A percentile compares a stretch with the other conserved stretches of the same genome.
Evolutionary conservation across 2,888 invertebrate genomes (phyloP).

Genomic region (Nomada goodeniana): DNA sequence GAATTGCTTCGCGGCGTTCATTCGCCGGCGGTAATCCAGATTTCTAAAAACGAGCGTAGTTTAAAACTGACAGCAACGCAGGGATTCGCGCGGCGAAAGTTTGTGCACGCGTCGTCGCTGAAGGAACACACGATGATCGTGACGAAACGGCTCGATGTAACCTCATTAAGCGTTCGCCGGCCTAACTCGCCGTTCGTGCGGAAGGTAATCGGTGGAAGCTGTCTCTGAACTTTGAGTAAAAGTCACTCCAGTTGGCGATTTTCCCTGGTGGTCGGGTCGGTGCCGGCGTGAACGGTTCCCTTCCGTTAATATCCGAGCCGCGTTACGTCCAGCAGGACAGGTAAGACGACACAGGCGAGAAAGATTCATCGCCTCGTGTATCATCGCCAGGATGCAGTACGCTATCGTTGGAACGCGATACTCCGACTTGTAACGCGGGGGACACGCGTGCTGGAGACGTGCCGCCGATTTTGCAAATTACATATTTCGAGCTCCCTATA

Average conservation of each 20-base stretch:
- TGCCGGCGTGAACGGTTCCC: not conserved
- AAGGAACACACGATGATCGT: not conserved
- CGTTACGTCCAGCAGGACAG: not conserved
- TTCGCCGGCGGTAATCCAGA: too few species aligned
- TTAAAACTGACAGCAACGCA: too few species aligned
- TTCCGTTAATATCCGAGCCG: not conserved
- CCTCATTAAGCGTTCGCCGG: not conserved
- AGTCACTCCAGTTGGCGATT: not conserved
- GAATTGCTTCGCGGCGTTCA: too few species aligned
- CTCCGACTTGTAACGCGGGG: too few species aligned
- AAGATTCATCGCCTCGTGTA: not conserved
- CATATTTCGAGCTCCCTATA: too few species aligned
- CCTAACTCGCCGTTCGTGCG: not conserved
- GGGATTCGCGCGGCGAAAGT: too few species aligned
- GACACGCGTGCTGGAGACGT: too few species aligned
- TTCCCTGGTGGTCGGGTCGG: not conserved
- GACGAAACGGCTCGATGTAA: not conserved
- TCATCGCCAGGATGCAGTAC: not conserved
- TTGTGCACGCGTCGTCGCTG: not conserved
- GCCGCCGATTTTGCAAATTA: too few species aligned
- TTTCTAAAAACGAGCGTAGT: too few species aligned
- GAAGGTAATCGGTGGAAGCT: constrained; percentile 2
- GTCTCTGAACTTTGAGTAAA: constrained; percentile 1
- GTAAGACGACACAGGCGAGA: not conserved
- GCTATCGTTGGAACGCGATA: constrained; percentile 7